These are phyloP conservation scores for Colius striatus DNA, from an alignment of 2,113 vertebrate species.

Conservation along the genomic window DNA sequence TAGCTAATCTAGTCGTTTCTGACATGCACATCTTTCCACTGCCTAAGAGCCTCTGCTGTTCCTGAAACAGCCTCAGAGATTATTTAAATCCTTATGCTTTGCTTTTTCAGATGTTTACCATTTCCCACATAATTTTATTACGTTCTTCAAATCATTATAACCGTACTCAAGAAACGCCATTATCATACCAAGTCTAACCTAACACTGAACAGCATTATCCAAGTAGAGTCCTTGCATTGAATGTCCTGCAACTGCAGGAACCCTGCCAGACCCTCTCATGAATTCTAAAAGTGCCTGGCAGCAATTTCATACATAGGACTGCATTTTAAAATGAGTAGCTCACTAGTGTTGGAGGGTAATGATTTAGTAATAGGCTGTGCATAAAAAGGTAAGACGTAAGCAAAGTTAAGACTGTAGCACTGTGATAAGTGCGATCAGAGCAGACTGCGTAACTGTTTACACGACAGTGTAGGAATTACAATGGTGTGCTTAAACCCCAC, in stretches of 20 bases:
- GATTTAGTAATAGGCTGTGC: background rate
- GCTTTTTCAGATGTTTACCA: background rate
- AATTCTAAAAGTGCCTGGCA: background rate
- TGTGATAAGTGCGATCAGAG: background rate
- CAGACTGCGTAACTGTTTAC: background rate
- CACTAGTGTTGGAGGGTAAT: background rate
- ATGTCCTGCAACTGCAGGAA: background rate
- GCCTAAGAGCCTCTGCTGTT: background rate
- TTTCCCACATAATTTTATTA: constrained; percentile 2
- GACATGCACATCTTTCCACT: background rate
- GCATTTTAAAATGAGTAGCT: background rate
- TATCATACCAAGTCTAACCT: background rate
- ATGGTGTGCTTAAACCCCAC: background rate
- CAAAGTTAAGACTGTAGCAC: background rate
- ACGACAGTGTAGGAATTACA: background rate
- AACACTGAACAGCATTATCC: background rate
- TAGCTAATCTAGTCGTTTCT: constrained; percentile 27
- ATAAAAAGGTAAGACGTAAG: background rate
- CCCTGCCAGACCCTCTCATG: background rate
- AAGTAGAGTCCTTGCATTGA: background rate
- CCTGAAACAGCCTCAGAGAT: constrained; percentile 24
- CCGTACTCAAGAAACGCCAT: background rate
- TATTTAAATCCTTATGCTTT: constrained; percentile 14
- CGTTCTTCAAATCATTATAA: background rate
- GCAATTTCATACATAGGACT: background rate